Evolutionary conservation across 2,797 vertebrate genomes (phyloP).

Genomic region (Scyliorhinus canicula): DNA sequence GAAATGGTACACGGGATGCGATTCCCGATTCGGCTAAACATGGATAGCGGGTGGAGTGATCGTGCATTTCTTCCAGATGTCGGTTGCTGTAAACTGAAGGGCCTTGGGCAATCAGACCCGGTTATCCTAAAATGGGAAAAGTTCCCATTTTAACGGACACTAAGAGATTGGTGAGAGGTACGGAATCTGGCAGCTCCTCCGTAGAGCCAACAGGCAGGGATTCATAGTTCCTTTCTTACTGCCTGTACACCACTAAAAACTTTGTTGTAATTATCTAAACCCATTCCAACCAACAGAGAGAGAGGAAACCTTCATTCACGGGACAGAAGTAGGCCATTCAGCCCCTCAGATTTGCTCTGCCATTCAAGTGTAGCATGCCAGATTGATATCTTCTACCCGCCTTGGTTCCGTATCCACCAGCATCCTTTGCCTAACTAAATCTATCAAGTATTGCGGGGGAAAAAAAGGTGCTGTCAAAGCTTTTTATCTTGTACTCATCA

Average conservation of each 20-base stretch:
- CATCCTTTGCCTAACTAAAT: neutral
- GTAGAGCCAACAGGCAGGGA: neutral
- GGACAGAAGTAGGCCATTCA: neutral
- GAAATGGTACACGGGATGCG: neutral
- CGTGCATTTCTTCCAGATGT: neutral
- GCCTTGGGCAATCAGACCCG: neutral
- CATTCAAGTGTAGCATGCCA: neutral
- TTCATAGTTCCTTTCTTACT: neutral
- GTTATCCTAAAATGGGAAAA: neutral
- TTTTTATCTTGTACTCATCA: too few species aligned
- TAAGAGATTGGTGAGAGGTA: neutral
- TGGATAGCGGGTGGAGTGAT: neutral
- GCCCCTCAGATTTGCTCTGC: neutral
- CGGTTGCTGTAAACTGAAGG: neutral
- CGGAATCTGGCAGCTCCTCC: neutral
- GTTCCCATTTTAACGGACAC: too few species aligned
- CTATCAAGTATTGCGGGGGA: too few species aligned
- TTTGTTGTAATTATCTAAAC: too few species aligned
- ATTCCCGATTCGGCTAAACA: neutral
- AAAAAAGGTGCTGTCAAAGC: too few species aligned
- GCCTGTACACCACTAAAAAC: neutral
- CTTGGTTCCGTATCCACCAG: neutral
- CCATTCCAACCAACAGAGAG: neutral
- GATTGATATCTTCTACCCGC: neutral
- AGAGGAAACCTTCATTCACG: neutral